Evolutionary conservation across 1,140 invertebrate species (phyloP).

Genomic region (Drosophila trapezifrons): DNA sequence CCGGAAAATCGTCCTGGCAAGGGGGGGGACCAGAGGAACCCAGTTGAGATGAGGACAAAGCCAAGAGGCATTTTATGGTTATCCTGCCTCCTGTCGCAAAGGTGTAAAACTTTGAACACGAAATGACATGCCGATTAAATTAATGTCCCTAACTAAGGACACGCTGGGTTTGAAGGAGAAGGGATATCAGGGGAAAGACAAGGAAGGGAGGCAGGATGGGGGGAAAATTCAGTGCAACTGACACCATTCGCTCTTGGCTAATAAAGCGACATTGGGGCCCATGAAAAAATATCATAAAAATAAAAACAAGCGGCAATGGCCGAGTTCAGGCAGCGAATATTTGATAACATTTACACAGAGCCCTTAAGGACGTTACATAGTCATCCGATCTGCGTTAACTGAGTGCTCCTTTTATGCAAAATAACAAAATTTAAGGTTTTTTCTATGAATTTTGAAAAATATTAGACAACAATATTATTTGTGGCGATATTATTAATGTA

Average conservation of each 20-base stretch:
- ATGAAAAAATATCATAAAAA: conserved; percentile 37
- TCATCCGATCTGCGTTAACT: no score
- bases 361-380: no score
- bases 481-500: no score
- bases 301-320: conserved; percentile 3
- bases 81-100: conserved; percentile 32
- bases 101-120: conserved; percentile 63
- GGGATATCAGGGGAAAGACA: background rate
- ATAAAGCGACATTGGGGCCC: conserved; percentile 34
- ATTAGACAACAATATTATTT: no score
- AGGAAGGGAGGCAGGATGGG: background rate
- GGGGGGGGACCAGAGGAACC: background rate
- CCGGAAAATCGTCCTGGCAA: background rate
- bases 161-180: background rate
- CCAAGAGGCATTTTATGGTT: conserved; percentile 54
- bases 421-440: no score
- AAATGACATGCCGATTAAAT: conserved; percentile 60
- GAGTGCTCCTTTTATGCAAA: no score
- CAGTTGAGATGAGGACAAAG: conserved; percentile 17
- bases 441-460: no score
- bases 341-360: background rate
- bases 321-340: background rate
- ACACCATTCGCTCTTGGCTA: conserved; percentile 21
- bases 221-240: conserved; percentile 3
- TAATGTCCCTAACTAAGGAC: conserved; percentile 33